Evolutionary conservation across 2,113 vertebrate species (phyloP).

Genomic region (Mirza zaza): DNA sequence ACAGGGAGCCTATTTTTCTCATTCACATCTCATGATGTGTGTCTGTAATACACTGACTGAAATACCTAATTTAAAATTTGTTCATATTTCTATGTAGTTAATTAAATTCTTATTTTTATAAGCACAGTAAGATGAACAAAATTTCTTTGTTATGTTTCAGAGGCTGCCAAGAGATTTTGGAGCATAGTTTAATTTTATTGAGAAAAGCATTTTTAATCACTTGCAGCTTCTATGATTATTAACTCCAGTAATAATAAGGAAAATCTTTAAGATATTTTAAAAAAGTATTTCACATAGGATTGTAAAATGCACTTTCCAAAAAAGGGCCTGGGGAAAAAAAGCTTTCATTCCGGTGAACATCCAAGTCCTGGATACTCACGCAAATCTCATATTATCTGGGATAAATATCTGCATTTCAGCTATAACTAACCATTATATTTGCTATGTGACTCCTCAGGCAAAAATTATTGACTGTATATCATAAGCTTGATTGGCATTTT

Average conservation of each 20-base stretch:
- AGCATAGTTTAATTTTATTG: slow-evolving; percentile 41
- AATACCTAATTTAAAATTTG: slow-evolving; percentile 8
- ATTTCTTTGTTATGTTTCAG: slow-evolving; percentile 38
- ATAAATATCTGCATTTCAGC: background rate
- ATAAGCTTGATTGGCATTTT: background rate
- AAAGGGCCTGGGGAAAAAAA: background rate
- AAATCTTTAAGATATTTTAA: background rate
- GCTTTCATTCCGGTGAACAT: slow-evolving; percentile 11
- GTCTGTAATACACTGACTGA: background rate
- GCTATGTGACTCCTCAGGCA: slow-evolving; percentile 22
- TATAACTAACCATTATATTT: background rate
- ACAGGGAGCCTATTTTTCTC: background rate
- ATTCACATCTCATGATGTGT: background rate
- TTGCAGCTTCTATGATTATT: background rate
- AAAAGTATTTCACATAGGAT: background rate
- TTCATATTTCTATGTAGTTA: slow-evolving; percentile 13
- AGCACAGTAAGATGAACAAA: background rate
- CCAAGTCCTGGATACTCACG: background rate
- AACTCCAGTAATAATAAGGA: background rate
- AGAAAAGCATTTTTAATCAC: slow-evolving; percentile 51
- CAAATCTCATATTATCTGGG: slow-evolving; percentile 3
- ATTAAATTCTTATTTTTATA: slow-evolving; percentile 52
- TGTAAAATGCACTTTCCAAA: background rate
- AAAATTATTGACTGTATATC: background rate
- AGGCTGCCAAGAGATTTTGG: background rate